phyloP scores from a whole-genome alignment of 1,140 invertebrate species.

The Neoseiulus cucumeris region DNA sequence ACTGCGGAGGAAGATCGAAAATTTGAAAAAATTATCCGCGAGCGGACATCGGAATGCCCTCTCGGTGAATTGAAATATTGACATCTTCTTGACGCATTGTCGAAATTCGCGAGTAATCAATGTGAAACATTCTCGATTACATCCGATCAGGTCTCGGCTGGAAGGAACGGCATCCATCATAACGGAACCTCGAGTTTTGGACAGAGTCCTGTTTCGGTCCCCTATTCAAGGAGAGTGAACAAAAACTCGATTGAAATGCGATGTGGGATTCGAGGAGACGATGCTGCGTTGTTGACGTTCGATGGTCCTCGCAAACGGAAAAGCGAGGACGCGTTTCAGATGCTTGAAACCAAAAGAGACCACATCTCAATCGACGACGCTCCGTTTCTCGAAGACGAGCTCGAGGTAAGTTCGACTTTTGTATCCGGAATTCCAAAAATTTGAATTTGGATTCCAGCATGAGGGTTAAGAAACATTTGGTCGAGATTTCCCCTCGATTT shows the following conservation, averaged over 20 bases:
- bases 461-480: too few species aligned
- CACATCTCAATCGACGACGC: neutral
- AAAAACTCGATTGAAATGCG: neutral
- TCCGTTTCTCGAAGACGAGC: too few species aligned
- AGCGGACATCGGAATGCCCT: neutral
- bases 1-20: conserved; percentile 19
- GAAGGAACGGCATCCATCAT: neutral
- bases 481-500: too few species aligned
- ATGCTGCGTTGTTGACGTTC: neutral
- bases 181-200: neutral
- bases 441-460: too few species aligned
- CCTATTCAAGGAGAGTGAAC: neutral
- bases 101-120: neutral
- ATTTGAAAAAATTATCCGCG: conserved; percentile 12
- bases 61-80: neutral
- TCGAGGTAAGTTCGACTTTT: too few species aligned
- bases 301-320: neutral
- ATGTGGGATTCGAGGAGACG: neutral
- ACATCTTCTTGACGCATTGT: neutral
- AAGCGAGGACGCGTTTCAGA: neutral
- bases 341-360: too few species aligned
- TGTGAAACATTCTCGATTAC: neutral
- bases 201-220: neutral
- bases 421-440: too few species aligned
- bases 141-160: neutral